These are phyloP conservation scores for Xiphydria camelus DNA, from an alignment of 2,888 invertebrate genomes.

Conservation along the genomic window DNA sequence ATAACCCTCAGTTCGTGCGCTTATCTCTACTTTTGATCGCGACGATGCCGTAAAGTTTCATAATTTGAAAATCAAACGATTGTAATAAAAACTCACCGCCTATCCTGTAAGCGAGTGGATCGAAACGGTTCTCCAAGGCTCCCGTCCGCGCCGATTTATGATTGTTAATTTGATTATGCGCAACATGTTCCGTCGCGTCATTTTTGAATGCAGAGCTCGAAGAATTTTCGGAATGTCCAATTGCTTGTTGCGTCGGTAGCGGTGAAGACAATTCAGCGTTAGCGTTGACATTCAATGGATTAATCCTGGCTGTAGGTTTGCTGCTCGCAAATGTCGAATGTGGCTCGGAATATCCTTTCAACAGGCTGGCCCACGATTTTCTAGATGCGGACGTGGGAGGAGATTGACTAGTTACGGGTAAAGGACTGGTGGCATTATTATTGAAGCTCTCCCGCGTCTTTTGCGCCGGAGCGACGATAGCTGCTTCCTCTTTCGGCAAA, in stretches of 20 bases:
- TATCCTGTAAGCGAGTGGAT: constrained; percentile 71
- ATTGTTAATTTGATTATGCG: constrained; percentile 14
- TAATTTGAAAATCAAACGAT: neutral
- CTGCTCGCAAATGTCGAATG: constrained; percentile 22
- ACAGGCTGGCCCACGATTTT: constrained; percentile 55
- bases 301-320: constrained; percentile 44
- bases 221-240: neutral
- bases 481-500: neutral
- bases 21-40: constrained; percentile 9
- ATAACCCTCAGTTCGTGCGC: too few relatives aligned
- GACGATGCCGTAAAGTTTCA: constrained; percentile 1
- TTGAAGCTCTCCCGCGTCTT: constrained; percentile 21
- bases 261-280: neutral
- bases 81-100: constrained; percentile 63
- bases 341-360: constrained; percentile 35
- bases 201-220: neutral
- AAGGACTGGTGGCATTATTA: neutral
- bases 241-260: neutral
- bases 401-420: constrained; percentile 6
- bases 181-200: constrained; percentile 16
- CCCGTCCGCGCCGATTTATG: constrained; percentile 16
- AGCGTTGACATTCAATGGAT: constrained; percentile 33
- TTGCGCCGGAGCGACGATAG: constrained; percentile 13
- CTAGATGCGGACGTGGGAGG: constrained; percentile 24
- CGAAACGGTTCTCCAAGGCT: constrained; percentile 47